phyloP scores from a whole-genome alignment of 2,888 invertebrate genomes.

The Hermodice carunculata region DNA sequence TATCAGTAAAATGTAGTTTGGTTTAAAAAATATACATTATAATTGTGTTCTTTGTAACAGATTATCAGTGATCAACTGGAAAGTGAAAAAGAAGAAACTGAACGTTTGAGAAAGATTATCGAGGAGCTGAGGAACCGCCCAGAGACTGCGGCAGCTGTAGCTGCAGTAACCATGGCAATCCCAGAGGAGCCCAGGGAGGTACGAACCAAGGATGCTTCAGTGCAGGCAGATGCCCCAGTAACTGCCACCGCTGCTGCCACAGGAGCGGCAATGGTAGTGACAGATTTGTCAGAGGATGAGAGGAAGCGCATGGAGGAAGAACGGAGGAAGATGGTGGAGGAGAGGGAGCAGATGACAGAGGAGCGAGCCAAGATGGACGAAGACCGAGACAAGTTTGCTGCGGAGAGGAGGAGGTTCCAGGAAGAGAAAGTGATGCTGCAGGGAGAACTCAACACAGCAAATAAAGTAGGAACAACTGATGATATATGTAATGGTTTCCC shows the following conservation, averaged over 20 bases:
- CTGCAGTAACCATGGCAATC: conserved; percentile 23
- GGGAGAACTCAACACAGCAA: conserved; percentile 20
- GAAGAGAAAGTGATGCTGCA: conserved; percentile 30
- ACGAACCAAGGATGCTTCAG: background rate
- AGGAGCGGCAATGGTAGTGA: conserved; percentile 24
- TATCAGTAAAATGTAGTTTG: too few relatives aligned
- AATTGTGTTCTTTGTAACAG: conserved; percentile 39
- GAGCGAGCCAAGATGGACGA: conserved; percentile 28
- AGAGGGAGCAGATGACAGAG: conserved; percentile 25
- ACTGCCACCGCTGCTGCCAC: too few relatives aligned
- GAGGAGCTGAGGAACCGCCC: conserved; percentile 27
- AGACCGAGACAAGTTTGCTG: conserved; percentile 19
- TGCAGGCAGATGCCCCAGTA: too few relatives aligned
- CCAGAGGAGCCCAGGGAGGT: conserved; percentile 1
- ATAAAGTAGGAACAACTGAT: conserved; percentile 21
- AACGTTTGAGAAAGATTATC: conserved; percentile 29
- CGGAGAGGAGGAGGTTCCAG: conserved; percentile 25
- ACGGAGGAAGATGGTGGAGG: conserved; percentile 19
- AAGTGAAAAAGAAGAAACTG: conserved; percentile 46
- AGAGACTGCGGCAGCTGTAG: conserved; percentile 29
- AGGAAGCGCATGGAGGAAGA: conserved; percentile 31
- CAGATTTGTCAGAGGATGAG: conserved; percentile 28
- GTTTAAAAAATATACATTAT: too few relatives aligned
- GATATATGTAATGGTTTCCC: too few relatives aligned
- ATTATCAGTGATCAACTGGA: conserved; percentile 23